A percentile compares a stretch with the other conserved stretches of the same genome.
Conservation (phyloP, 2,113 vertebrate species). For the Eidolon helvum region DNA sequence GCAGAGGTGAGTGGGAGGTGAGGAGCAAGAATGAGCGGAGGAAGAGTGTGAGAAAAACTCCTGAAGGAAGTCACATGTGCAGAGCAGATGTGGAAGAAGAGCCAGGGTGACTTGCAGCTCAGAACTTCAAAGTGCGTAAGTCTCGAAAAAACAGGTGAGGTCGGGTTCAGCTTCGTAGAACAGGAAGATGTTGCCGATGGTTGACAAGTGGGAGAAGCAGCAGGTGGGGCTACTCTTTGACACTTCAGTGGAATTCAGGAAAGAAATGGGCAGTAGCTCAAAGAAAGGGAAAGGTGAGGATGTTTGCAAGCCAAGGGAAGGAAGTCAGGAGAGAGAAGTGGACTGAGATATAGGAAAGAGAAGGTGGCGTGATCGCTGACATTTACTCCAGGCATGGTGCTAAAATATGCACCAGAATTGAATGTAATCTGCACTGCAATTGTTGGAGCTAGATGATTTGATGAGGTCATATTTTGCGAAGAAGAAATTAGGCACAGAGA, state of each 20-base stretch:
- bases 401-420: neutral
- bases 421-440: neutral
- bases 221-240: neutral
- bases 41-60: neutral
- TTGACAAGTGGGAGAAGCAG: neutral
- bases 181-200: neutral
- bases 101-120: neutral
- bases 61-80: neutral
- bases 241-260: neutral
- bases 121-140: neutral
- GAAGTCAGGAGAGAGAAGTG: neutral
- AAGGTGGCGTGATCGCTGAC: accelerated
- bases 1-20: too few relatives aligned
- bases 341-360: neutral
- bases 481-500: neutral
- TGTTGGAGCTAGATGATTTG: neutral
- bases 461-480: neutral
- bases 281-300: neutral
- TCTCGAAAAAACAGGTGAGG: neutral
- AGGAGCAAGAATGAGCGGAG: too few relatives aligned
- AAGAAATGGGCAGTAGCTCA: neutral
- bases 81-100: neutral
- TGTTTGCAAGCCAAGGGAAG: neutral
- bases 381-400: neutral
- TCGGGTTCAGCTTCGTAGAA: neutral